phyloP scores from a whole-genome alignment of 1,140 invertebrate species.

The Atta colombica region DNA sequence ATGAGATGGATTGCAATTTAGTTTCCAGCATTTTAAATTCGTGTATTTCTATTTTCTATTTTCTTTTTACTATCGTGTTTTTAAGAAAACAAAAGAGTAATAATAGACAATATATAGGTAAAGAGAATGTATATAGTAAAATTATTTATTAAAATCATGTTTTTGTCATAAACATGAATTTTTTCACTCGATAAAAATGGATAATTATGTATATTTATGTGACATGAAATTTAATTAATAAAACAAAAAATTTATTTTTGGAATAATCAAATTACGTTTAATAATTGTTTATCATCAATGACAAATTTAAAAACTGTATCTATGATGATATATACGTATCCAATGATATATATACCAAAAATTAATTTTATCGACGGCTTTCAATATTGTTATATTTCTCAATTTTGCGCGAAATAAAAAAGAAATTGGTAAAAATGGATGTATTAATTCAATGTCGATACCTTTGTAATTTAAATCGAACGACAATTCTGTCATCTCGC shows the following conservation, averaged over 20 bases:
- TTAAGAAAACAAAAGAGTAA: neutral
- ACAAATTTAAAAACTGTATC: neutral
- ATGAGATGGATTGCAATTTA: neutral
- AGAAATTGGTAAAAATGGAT: neutral
- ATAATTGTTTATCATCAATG: neutral
- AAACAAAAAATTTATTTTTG: neutral
- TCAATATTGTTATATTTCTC: constrained; percentile 17
- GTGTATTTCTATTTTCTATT: neutral
- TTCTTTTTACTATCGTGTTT: neutral
- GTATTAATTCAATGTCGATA: constrained; percentile 1
- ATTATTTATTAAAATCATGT: neutral
- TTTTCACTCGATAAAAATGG: neutral
- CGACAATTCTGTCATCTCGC: constrained; percentile 25
- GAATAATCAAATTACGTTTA: neutral
- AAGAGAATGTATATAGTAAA: neutral
- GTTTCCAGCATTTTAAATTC: neutral
- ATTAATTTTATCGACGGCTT: neutral
- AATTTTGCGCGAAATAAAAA: constrained; percentile 12
- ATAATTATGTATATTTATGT: neutral
- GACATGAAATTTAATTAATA: neutral
- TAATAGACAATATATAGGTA: neutral
- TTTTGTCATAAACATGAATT: neutral
- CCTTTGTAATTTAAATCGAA: constrained; percentile 31
- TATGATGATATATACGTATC: neutral
- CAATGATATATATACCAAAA: neutral